Base-by-base conservation (phyloP, 2,888 invertebrate genomes). In the Scaptomyza caliginosa region DNA sequence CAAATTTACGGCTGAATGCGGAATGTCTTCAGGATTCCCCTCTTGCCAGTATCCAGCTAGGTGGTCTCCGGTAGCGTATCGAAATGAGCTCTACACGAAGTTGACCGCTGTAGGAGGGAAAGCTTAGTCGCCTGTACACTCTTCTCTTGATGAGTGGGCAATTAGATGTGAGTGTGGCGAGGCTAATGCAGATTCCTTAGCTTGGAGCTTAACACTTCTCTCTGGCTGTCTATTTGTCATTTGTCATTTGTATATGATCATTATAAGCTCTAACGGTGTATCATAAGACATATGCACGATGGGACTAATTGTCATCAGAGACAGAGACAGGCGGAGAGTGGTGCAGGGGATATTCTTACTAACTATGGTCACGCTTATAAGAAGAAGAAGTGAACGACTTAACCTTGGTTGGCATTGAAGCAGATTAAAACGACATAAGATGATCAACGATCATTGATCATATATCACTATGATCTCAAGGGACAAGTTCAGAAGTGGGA, bases 251-350 rank as follows among this genome's bases (percentile, higher is more conserved):
- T 52, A 39, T 8, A 16, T 38, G 67, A 46, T 58, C 56, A 55
- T 73, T 50, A 57, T 68, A 34, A 69, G 49, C 45, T 26, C 56
- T 67, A 74, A 67, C 68, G 65, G 74, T 54, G 38, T 56, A 52
- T 59, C 58, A 39, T 42, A 24, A 32, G 38, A 30, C 51, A 48
- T 68, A 43, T 66, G 67, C 55, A 57, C 72, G 62, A 69, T 86
- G 81, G 80, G 86, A 86, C 79, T 77, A 67, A 49, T 64, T 71
- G 77, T 67, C 77, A 76, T 76, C 76, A 74, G 66, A 62, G 46
- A 60, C 19, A 17, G 49, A 50, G 48, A 17, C 8, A 86, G 60
- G 57, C 48, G 39, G 49, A 84, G 67, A 62, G 46, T 59, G 28
- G n/a, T n/a, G n/a, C n/a, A 23, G 56, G 45, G 42, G 54, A 11